Evolutionary conservation across 30 jellyfish, hydroid and myxozoan genomes (phyloP).

Genomic region (Aurelia aurita): DNA sequence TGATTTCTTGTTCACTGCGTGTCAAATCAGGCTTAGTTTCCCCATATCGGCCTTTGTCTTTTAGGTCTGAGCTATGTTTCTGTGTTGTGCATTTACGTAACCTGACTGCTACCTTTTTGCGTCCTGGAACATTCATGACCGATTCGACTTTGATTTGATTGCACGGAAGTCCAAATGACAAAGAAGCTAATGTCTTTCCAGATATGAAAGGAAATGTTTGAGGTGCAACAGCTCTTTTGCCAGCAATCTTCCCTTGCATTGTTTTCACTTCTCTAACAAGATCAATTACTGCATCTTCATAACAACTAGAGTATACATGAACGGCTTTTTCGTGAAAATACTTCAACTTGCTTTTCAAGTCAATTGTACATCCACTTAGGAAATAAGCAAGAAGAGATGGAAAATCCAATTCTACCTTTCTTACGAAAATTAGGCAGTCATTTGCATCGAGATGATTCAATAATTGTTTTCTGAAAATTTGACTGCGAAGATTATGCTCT

Average conservation of each 20-base stretch:
- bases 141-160: slow-evolving; percentile 43
- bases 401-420: slow-evolving; percentile 32
- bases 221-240: neutral
- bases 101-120: slow-evolving; percentile 29
- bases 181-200: slow-evolving; percentile 26
- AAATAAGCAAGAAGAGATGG: slow-evolving; percentile 26
- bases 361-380: slow-evolving; percentile 57
- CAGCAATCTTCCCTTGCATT: slow-evolving; percentile 21
- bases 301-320: slow-evolving; percentile 21
- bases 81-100: neutral
- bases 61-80: too few relatives aligned
- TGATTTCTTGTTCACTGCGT: neutral
- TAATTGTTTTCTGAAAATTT: slow-evolving; percentile 48
- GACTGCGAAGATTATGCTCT: slow-evolving; percentile 62
- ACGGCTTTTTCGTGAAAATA: slow-evolving; percentile 48
- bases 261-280: slow-evolving; percentile 35
- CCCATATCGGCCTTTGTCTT: neutral
- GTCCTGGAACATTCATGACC: slow-evolving; percentile 38
- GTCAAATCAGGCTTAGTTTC: neutral
- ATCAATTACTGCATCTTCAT: slow-evolving; percentile 52
- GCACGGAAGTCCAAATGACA: slow-evolving; percentile 45
- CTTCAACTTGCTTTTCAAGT: slow-evolving; percentile 39
- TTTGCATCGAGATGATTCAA: slow-evolving; percentile 30
- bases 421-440: slow-evolving; percentile 11
- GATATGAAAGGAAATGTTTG: slow-evolving; percentile 43